phyloP scores from a whole-genome alignment of 2,113 vertebrate genomes.

The Noctilio leporinus region DNA sequence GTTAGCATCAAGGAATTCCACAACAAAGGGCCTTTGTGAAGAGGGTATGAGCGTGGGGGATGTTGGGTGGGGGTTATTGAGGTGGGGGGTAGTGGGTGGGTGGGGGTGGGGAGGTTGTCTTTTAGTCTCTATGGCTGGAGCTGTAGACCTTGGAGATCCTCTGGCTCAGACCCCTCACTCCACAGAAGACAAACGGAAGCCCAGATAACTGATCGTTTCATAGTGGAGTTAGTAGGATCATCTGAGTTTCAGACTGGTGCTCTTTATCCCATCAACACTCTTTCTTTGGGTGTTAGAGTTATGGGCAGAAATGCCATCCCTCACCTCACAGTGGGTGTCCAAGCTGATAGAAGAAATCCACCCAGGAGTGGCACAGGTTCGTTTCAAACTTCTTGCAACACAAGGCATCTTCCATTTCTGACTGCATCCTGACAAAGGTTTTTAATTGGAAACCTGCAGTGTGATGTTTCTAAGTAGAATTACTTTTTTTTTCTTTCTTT shows the following conservation, averaged over 20 bases:
- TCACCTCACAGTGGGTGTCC: background rate
- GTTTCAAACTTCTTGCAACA: background rate
- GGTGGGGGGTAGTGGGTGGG: too few relatives aligned
- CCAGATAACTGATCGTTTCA: background rate
- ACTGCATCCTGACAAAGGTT: background rate
- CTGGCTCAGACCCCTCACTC: background rate
- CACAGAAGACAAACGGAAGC: background rate
- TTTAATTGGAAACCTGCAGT: slow-evolving; percentile 7
- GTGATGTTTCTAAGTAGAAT: slow-evolving; percentile 19
- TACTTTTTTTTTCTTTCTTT: background rate
- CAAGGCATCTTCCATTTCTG: background rate
- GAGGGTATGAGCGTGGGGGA: too few relatives aligned
- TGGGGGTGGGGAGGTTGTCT: too few relatives aligned
- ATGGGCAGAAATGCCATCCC: too few relatives aligned
- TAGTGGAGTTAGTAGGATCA: background rate
- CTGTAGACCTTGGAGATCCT: background rate
- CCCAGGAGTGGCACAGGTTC: background rate
- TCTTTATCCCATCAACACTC: background rate
- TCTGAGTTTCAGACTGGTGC: background rate
- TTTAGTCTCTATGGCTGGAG: background rate
- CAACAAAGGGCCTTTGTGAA: slow-evolving; percentile 15
- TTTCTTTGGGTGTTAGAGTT: background rate
- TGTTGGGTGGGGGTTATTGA: too few relatives aligned
- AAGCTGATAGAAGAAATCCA: background rate
- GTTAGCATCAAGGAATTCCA: background rate